phyloP scores from a whole-genome alignment of 2,888 invertebrate species.

The Stramonita haemastoma region DNA sequence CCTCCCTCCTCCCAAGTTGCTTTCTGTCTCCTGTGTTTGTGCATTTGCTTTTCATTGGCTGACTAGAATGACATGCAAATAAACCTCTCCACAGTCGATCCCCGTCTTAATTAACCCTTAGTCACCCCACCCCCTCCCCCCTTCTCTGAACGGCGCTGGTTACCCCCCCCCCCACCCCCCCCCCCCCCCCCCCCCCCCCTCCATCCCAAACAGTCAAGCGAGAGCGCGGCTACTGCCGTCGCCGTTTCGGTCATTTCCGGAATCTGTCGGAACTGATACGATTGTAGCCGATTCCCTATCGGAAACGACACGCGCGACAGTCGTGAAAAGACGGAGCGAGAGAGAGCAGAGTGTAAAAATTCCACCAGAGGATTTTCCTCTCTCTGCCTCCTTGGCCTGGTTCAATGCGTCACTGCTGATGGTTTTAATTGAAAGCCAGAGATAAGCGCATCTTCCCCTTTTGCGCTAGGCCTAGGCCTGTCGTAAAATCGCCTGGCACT shows the following conservation, averaged over 20 bases:
- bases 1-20: not conserved
- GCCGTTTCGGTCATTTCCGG: constrained; percentile 41
- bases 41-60: constrained; percentile 34
- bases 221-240: too few relatives aligned
- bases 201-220: not conserved
- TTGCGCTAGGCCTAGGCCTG: constrained; percentile 14
- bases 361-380: constrained; percentile 32
- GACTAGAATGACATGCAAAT: constrained; percentile 38
- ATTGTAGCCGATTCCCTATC: constrained; percentile 30
- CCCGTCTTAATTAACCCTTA: constrained; percentile 38
- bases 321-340: constrained; percentile 30
- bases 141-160: too few relatives aligned
- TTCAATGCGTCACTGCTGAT: constrained; percentile 29
- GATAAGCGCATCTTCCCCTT: constrained; percentile 21
- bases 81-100: not conserved
- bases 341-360: not conserved
- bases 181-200: not conserved
- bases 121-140: not conserved
- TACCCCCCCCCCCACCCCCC: not conserved
- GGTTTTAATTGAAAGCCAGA: constrained; percentile 32
- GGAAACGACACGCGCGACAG: constrained; percentile 30
- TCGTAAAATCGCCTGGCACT: constrained; percentile 32
- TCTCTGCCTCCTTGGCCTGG: not conserved
- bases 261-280: constrained; percentile 44
- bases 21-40: not conserved